A percentile compares a stretch with the other conserved stretches of the same genome.
These are phyloP conservation scores for Oryzias dopingdopingensis DNA, from an alignment of 2,797 vertebrate genomes.

Conservation along the genomic window DNA sequence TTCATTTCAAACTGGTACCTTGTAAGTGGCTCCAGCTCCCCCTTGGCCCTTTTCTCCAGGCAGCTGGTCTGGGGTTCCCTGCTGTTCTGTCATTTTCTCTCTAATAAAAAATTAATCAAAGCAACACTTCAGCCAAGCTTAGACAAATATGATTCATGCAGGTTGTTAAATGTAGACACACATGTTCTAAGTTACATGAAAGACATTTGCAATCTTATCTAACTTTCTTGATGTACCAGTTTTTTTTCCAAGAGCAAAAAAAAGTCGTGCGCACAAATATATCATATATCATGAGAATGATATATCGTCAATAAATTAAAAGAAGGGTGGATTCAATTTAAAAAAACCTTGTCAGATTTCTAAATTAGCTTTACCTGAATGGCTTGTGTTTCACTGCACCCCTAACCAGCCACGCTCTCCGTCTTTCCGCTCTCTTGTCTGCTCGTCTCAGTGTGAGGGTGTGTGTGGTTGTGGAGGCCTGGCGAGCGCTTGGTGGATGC, in stretches of 20 bases:
- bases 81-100: slow-evolving; percentile 83
- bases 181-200: too few relatives aligned
- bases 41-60: slow-evolving; percentile 83
- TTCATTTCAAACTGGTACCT: slow-evolving; percentile 70
- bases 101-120: neutral
- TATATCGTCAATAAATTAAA: neutral
- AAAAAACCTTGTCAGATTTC: neutral
- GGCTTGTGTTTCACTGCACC: slow-evolving; percentile 67
- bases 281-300: neutral
- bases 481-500: slow-evolving; percentile 60
- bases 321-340: neutral
- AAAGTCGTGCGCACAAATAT: too few relatives aligned
- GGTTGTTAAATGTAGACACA: too few relatives aligned
- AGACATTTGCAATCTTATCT: too few relatives aligned
- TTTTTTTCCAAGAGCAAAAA: too few relatives aligned
- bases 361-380: slow-evolving; percentile 62
- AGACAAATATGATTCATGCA: too few relatives aligned
- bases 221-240: too few relatives aligned
- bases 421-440: slow-evolving; percentile 53
- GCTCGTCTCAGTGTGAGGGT: slow-evolving; percentile 63
- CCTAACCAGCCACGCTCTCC: slow-evolving; percentile 55
- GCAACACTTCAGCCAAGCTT: too few relatives aligned
- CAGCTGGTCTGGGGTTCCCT: slow-evolving; percentile 83
- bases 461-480: slow-evolving; percentile 66
- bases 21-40: slow-evolving; percentile 80